Evolutionary conservation across 2,797 vertebrate genomes (phyloP), one percentile per base, ranked within the genome.

Genomic region (Pteronotus mesoamericanus): DNA sequence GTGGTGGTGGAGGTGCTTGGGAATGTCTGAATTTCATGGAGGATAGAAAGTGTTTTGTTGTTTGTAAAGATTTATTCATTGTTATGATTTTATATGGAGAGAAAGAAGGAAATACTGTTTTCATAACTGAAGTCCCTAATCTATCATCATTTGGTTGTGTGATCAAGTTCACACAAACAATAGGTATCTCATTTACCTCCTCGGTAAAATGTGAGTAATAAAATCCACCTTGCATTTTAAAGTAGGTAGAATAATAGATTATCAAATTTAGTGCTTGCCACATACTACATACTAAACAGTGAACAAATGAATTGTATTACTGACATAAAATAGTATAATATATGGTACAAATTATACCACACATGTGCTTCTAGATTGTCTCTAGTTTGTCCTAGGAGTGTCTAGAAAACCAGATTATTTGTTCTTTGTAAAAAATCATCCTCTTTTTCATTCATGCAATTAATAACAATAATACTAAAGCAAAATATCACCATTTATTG

Each of bases 251-350:
- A 61, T 32, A 90, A 83, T 11, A 34, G 26, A 55, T 44, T 37
- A 74, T 37, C 39, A 69, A 57, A 8, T 10, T 66, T n/a, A 69
- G 18, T 92, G 29, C 9, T 24, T 46, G 22, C 64, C 24, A 21
- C 44, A 64, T 19, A 85, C 42, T 93, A 94, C 94, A 90, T 78
- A 78, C 8, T 44, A 83, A 97, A 79, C 44, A 53, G 19, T 77
- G 26, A 94, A 66, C 37, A 80, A 69, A 77, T 61, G 57, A 53
- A 53, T 90, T 68, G 64, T 32, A 51, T 24, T 83, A 46, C 22
- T 92, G 51, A 83, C n/a, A 87, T 75, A 78, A 87, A 84, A n/a
- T 77, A 82, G 5, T 24, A 3, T 85, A 74, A 86, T 1, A 1
- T 15, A 51, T 32, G 39, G 15, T 9, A 78, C 24, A 96, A 80